phyloP scores from a whole-genome alignment of 2,797 vertebrate species.

The Darevskia nairensis region DNA sequence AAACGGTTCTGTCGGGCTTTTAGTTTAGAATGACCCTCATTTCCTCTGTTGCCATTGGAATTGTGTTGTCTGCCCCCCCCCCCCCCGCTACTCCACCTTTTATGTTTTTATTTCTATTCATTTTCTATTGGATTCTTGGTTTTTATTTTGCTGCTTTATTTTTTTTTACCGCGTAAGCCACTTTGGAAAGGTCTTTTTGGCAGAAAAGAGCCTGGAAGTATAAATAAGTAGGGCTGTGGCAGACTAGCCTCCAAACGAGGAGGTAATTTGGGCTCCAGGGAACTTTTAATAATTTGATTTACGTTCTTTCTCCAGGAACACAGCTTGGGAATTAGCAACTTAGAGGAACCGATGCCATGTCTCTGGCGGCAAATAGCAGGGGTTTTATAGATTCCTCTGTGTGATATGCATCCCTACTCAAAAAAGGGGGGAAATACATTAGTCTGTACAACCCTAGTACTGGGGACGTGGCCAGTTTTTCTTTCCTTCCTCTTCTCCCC shows the following conservation, averaged over 20 bases:
- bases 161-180: not conserved
- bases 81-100: not conserved
- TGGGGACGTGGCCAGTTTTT: not conserved
- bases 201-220: too few species aligned
- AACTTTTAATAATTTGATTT: not conserved
- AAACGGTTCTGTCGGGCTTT: too few species aligned
- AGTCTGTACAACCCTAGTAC: not conserved
- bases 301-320: not conserved
- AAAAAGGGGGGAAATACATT: not conserved
- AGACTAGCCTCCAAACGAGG: not conserved
- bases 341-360: not conserved
- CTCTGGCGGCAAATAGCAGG: not conserved
- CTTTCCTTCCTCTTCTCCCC: not conserved
- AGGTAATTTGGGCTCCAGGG: not conserved
- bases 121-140: not conserved
- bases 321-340: not conserved
- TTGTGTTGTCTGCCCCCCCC: too few species aligned
- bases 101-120: not conserved
- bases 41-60: not conserved
- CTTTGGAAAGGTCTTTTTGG: not conserved
- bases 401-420: not conserved
- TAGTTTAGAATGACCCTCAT: not conserved
- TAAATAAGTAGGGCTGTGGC: not conserved
- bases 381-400: not conserved
- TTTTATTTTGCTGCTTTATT: not conserved